A percentile compares a stretch with the other conserved stretches of the same genome.
phyloP scores from a whole-genome alignment of 1,140 invertebrate genomes.

The Drosophila cardini region DNA sequence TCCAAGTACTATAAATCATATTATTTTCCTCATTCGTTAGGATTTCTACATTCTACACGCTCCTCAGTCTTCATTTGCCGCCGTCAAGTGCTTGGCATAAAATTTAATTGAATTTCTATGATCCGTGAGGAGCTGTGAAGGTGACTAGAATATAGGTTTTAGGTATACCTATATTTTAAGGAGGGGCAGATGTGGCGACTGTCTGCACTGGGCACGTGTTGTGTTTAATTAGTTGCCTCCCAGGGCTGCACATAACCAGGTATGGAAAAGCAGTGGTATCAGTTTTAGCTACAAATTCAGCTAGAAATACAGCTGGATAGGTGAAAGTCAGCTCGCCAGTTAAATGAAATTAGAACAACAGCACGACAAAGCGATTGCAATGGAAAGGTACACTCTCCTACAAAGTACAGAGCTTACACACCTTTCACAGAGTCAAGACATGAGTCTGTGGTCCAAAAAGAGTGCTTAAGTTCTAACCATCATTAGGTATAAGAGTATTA shows the following conservation, averaged over 20 bases:
- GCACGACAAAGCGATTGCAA: conserved; percentile 51
- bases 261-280: conserved; percentile 6
- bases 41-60: too few relatives aligned
- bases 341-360: conserved; percentile 52
- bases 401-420: conserved; percentile 4
- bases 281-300: conserved; percentile 2
- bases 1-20: too few relatives aligned
- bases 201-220: conserved; percentile 33
- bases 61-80: background rate
- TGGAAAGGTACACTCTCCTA: conserved; percentile 41
- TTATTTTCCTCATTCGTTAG: conserved; percentile 6
- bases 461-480: conserved; percentile 43
- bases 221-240: conserved; percentile 56
- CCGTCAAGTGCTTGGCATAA: conserved; percentile 33
- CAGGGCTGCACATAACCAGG: conserved; percentile 13
- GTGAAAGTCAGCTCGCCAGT: conserved; percentile 69
- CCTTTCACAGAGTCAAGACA: conserved; percentile 36
- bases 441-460: background rate
- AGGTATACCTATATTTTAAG: background rate
- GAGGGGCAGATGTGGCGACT: background rate
- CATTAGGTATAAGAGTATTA: conserved; percentile 42
- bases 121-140: conserved; percentile 5
- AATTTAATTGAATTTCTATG: conserved; percentile 57
- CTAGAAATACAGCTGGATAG: conserved; percentile 27
- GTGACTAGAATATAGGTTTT: conserved; percentile 21